phyloP scores from a whole-genome alignment of 2,113 vertebrate species.

The Sus scrofa region T2T-Sscrofa CM000823.6:1150001-1150500 shows the following conservation, averaged over 20 bases:
- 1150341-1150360: background rate
- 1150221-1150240: background rate
- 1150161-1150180: fast-evolving
- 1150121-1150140: fast-evolving
- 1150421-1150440: background rate
- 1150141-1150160: fast-evolving
- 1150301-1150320: background rate
- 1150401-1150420: background rate
- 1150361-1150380: background rate
- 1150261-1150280: background rate
- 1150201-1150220: background rate
- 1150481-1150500: background rate
- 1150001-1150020: fast-evolving
- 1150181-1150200: fast-evolving
- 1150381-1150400: background rate
- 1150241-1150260: no score
- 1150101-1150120: background rate
- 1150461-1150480: background rate
- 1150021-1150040: fast-evolving
- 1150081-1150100: background rate
- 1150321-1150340: background rate
- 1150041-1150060: fast-evolving
- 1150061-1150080: no score
- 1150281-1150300: background rate
- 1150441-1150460: background rate